Percentiles rank a stretch among this genome's conserved stretches.
Evolutionary conservation across 2,113 vertebrate genomes (phyloP).

Genomic region (Muntiacus reevesi): DNA sequence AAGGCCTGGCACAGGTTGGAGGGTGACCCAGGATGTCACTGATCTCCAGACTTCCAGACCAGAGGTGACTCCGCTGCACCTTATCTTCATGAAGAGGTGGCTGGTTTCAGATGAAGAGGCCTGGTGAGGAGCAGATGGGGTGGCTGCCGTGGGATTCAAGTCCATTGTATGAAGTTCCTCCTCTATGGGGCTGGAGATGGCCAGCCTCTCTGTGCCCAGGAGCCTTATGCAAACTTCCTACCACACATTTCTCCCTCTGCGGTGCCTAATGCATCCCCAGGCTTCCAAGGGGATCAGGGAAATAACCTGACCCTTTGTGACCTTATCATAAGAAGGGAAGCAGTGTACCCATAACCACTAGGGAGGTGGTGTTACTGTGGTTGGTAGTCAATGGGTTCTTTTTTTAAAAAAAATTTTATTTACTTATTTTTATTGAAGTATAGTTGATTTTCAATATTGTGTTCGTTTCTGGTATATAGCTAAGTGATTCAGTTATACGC

Average conservation of each 20-base stretch:
- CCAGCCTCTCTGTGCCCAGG: neutral
- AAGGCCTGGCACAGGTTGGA: neutral
- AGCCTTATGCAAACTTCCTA: neutral
- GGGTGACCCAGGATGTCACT: neutral
- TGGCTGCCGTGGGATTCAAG: accelerated
- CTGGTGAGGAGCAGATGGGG: too few species aligned
- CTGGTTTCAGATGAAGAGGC: neutral
- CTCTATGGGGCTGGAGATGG: neutral
- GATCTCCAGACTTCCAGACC: neutral
- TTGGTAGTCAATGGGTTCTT: neutral
- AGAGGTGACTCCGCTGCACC: neutral
- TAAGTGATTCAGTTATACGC: neutral
- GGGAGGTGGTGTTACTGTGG: neutral
- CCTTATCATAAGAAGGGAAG: neutral
- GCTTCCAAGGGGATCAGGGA: neutral
- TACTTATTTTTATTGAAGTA: neutral
- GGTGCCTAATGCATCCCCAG: neutral
- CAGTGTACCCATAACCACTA: accelerated
- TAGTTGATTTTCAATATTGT: neutral
- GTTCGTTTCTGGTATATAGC: neutral
- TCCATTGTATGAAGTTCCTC: neutral
- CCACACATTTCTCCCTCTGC: neutral
- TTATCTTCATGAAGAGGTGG: neutral
- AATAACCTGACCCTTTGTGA: neutral
- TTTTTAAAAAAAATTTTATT: neutral